Base-by-base conservation (phyloP, 2,797 vertebrate genomes). In the Cossypha dichroa region DNA sequence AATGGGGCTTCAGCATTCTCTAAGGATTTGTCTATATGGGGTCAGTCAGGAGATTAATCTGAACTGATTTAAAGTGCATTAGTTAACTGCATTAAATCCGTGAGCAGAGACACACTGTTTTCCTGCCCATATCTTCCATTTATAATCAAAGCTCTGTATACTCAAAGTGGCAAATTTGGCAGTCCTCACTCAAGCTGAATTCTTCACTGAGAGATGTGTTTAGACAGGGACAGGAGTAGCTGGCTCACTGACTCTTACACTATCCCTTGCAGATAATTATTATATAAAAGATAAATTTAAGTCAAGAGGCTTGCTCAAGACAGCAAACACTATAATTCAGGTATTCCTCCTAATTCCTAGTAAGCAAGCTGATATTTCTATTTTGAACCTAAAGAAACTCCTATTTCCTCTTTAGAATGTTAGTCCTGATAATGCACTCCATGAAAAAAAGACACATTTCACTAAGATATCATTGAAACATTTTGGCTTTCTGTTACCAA, bases 31-130 rank as follows among this genome's bases (percentile, higher is more conserved):
- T 63, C 85, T 93, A 23, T 31, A 67, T 46, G 83, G 70, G 48
- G 33, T 88, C 83, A 96, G 52, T 67, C 59, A 60, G 80, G 85
- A 97, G 88, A 93, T 87, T 95, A 96, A 96, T 96, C 70, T 92
- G 95, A 96, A 92, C 70, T 94, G 90, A 96, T 95, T 96, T 85
- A 85, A 96, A 87, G 63, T 95, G 88, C 70, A 87, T 95, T 95
- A 85, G 66, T 95, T 94, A 96, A 93, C 90, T 69, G 90, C 74
- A 87, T 91, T 90, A 90, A 88, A 76, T 82, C 80, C 64, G n/a
- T 41, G 70, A 93, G 83, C 78, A 94, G 76, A 90, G 82, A 79
- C 69, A 58, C 36, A 28, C 25, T 83, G 90, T 91, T 94, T 94
- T 91, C 90, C 83, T 90, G 72, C 46, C 64, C 73, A 15, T 88